Percentiles rank a stretch among this genome's conserved stretches.
phyloP scores from a whole-genome alignment of 2,888 invertebrate species.

The Agapostemon virescens region DNA sequence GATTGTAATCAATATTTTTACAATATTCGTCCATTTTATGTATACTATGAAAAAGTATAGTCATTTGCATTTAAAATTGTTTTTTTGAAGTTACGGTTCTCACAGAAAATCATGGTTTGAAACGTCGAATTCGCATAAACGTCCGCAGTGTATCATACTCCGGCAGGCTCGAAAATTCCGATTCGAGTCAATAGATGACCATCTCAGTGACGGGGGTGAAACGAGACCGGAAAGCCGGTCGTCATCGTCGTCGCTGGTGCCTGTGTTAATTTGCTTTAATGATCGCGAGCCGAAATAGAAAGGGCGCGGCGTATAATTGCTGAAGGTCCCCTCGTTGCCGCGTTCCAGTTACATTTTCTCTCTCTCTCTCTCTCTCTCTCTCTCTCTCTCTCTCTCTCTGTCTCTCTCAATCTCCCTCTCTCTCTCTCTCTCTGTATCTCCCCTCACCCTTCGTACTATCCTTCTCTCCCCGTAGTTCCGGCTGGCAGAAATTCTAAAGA shows the following conservation, averaged over 20 bases:
- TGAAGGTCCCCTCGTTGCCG: constrained; percentile 38
- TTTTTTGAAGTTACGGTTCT: not conserved
- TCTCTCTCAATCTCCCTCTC: not conserved
- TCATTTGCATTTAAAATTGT: no score
- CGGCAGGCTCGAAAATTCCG: not conserved
- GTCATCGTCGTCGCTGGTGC: constrained; percentile 6
- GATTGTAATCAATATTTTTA: no score
- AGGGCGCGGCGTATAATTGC: constrained; percentile 31
- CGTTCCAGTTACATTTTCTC: constrained; percentile 60
- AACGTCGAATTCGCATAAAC: not conserved
- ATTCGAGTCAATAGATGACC: not conserved
- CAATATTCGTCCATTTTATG: no score
- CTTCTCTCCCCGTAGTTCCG: constrained; percentile 31
- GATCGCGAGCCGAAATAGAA: constrained; percentile 43
- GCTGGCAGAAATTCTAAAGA: constrained; percentile 62
- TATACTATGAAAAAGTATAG: no score
- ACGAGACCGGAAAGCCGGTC: not conserved
- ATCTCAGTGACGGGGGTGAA: not conserved
- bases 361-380: not conserved
- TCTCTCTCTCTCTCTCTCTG: not conserved
- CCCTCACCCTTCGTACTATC: not conserved
- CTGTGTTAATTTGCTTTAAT: constrained; percentile 49
- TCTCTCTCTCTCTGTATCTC: no score
- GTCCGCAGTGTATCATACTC: not conserved
- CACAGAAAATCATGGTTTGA: not conserved